Base-by-base conservation (phyloP, 2,888 invertebrate genomes). In the Pasiphila rectangulata region DNA sequence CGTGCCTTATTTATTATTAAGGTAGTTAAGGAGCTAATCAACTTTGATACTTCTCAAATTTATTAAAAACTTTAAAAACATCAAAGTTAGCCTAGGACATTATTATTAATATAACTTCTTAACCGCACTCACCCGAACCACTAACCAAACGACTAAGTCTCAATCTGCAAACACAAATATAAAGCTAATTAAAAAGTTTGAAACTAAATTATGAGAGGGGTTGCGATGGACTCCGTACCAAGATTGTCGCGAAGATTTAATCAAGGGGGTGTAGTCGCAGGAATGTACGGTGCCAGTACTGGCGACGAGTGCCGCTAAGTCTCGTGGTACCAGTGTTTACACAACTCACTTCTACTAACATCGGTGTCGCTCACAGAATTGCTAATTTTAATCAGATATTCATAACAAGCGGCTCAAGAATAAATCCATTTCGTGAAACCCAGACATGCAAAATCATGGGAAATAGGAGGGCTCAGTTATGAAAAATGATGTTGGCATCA, bases 151-250 rank as follows among this genome's bases (percentile, higher is more conserved):
- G 72, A 65, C 75, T 61, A 87, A 82, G 83, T 83, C 88, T 88
- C 88, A 85, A 88, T 88, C 85, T 81, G 77, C 85, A 87, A 88
- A 88, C 84, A 88, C 87, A 88, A 88, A 88, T 85, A 87, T 87
- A 87, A 88, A 88, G 85, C 87, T 88, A 88, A 88, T 88, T 88
- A 86, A 88, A 88, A 88, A 88, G 87, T 88, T 88, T 80, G 75
- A 79, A 88, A 88, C 87, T 86, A 83, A 87, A 87, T 88, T 88
- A 88, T 88, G 85, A 85, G 87, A 85, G 87, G 86, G 88, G 85
- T 82, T 79, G 79, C 75, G 79, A 77, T 78, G 77, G 79, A 71
- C 85, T 78, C 79, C 58, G 84, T 79, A 85, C 86, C 82, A 84
- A 82, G 84, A 83, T 84, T 83, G 77, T 75, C 72, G 71, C 72